Evolutionary conservation across 2,113 vertebrate genomes (phyloP), one percentile per base, ranked within the genome.

Genomic region (Clarias batrachus): DNA sequence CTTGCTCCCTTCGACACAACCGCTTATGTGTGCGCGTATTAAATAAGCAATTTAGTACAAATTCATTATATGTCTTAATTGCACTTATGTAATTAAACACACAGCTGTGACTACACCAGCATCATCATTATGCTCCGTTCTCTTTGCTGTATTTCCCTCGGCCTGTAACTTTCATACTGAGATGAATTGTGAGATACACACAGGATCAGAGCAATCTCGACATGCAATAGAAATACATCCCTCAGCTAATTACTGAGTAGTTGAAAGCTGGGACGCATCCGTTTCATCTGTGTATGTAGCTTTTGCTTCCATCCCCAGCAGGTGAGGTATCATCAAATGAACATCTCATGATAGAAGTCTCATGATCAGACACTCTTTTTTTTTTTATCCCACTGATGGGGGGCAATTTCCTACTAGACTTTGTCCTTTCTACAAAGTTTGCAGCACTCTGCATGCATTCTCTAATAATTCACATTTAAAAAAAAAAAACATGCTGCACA

Each of bases 211-310:
- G 87, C 57, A 87, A 89, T 92, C 85, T 90, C 87, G 30, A 70
- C 68, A 83, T 90, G 90, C 90, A 92, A 87, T 85, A 83, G 41
- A 91, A 87, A 86, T 88, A 89, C 87, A 89, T 89, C 88, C 90
- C 88, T 56, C 85, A 88, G 87, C 89, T 91, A 91, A 92, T 93
- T 93, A 93, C 93, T 93, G 92, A 93, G 93, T 90, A 70, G 88
- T 84, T 87, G 86, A 89, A 92, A 66, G 19, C n/a, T 68, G 57
- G 76, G 71, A 85, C 37, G 78, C 65, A n/a, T 80, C 79, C 37
- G 41, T 85, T 88, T 66, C 74, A 86, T 88, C 83, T 14, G 68
- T 41, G n/a, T 87, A 87, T 84, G 89, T 65, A 89, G 77, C 19
- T 85, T 16, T 52, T 27, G n/a, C 83, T 79, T 79, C 76, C 48